These are phyloP conservation scores for Andrena bucephala DNA, from an alignment of 2,888 invertebrate genomes.

Conservation along the genomic window DNA sequence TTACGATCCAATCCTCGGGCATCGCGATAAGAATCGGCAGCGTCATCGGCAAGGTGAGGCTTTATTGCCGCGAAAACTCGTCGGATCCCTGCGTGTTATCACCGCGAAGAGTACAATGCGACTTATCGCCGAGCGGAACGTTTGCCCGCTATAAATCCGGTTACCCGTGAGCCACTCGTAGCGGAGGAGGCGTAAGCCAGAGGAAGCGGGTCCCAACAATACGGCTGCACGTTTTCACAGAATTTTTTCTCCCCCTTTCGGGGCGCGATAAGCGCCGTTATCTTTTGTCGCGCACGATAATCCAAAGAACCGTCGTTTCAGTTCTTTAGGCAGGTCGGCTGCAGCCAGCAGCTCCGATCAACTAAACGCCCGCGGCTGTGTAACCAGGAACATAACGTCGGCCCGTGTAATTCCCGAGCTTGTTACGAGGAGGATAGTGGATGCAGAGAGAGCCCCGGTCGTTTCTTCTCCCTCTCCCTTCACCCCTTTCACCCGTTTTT, in stretches of 20 bases:
- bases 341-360: conserved; percentile 16
- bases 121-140: conserved; percentile 39
- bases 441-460: conserved; percentile 22
- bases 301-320: conserved; percentile 66
- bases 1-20: not conserved
- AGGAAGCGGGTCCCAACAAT: conserved; percentile 43
- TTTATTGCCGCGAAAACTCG: not conserved
- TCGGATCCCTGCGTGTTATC: not conserved
- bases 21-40: conserved; percentile 21
- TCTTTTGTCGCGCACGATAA: conserved; percentile 70
- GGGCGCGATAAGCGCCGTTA: conserved; percentile 68
- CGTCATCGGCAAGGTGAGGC: conserved; percentile 9
- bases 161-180: conserved; percentile 53
- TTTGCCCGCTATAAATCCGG: conserved; percentile 51
- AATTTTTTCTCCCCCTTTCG: conserved; percentile 45
- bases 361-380: conserved; percentile 62
- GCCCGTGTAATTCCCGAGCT: conserved; percentile 64
- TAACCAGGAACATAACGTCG: conserved; percentile 52
- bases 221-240: conserved; percentile 52
- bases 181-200: conserved; percentile 32
- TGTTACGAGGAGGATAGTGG: conserved; percentile 61
- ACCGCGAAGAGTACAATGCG: conserved; percentile 20
- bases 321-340: conserved; percentile 55
- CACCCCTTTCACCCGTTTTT: not conserved
- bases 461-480: conserved; percentile 10